Evolutionary conservation across 2,888 invertebrate genomes (phyloP).

Genomic region (Euplagia quadripunctaria): DNA sequence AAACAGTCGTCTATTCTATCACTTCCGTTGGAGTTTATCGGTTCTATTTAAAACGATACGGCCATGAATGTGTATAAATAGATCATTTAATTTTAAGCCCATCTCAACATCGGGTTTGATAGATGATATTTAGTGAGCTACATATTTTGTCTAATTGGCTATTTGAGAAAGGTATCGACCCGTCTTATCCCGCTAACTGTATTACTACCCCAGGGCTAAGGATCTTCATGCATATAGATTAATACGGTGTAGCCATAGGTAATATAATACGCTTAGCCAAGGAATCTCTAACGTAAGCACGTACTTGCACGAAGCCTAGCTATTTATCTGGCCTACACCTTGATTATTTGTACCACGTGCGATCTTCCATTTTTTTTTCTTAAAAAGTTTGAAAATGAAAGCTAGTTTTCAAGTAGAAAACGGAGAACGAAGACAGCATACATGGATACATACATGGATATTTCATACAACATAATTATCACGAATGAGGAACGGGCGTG

Average conservation of each 20-base stretch:
- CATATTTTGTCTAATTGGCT: not conserved
- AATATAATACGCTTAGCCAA: not conserved
- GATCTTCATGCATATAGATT: not conserved
- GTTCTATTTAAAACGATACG: constrained; percentile 1
- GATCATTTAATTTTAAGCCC: not conserved
- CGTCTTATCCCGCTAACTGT: constrained; percentile 3
- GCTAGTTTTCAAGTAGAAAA: not conserved
- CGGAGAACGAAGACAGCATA: not conserved
- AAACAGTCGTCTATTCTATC: not conserved
- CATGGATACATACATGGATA: not conserved
- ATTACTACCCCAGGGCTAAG: not conserved
- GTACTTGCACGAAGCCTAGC: not conserved
- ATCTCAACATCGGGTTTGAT: not conserved
- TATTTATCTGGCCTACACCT: not conserved
- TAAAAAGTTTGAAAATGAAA: not conserved
- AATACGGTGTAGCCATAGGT: not conserved
- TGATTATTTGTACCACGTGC: not conserved
- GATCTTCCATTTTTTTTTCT: not conserved
- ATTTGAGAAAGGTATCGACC: constrained; percentile 3
- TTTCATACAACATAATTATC: not conserved
- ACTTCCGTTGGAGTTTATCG: not conserved
- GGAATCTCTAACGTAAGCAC: not conserved
- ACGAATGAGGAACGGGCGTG: not conserved
- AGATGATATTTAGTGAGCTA: not conserved
- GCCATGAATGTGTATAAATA: not conserved